Evolutionary conservation across 1,140 invertebrate genomes (phyloP).

Genomic region (Mactra quadrangularis): DNA sequence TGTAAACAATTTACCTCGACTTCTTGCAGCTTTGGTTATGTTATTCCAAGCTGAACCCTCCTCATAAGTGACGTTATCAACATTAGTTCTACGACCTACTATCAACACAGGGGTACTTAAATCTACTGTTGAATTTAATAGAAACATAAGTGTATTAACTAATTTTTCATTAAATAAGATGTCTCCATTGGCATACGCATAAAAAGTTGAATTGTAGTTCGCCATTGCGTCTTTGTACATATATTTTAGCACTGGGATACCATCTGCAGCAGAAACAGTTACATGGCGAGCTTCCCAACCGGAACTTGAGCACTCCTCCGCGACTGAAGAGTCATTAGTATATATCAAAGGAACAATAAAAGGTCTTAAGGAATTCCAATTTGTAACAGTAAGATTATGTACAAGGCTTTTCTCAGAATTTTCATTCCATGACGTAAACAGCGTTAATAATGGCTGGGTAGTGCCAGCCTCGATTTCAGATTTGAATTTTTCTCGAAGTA

Average conservation of each 20-base stretch:
- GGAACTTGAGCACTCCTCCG: slow-evolving; percentile 24
- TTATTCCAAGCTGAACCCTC: slow-evolving; percentile 62
- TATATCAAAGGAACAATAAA: slow-evolving; percentile 65
- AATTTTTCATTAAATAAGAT: slow-evolving; percentile 67
- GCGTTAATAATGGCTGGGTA: slow-evolving; percentile 57
- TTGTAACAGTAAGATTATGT: slow-evolving; percentile 66
- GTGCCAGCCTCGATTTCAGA: slow-evolving; percentile 12
- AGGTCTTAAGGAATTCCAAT: slow-evolving; percentile 66
- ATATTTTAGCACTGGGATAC: slow-evolving; percentile 67
- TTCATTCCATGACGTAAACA: slow-evolving; percentile 65
- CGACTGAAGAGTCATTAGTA: slow-evolving; percentile 52
- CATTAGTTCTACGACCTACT: slow-evolving; percentile 66
- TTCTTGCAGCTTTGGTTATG: slow-evolving; percentile 50
- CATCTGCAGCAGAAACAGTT: slow-evolving; percentile 50
- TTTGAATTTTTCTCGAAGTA: slow-evolving; percentile 18
- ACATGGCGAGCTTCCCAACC: slow-evolving; percentile 61
- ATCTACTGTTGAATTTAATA: slow-evolving; percentile 37
- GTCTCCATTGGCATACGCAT: slow-evolving; percentile 69
- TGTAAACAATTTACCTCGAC: slow-evolving; percentile 64
- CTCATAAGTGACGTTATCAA: slow-evolving; percentile 60
- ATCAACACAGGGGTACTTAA: slow-evolving; percentile 59
- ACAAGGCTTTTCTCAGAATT: slow-evolving; percentile 59
- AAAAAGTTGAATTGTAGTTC: slow-evolving; percentile 63
- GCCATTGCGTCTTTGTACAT: slow-evolving; percentile 68
- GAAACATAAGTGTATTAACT: slow-evolving; percentile 51